Base-by-base conservation (phyloP, 2,797 vertebrate species). In the Hafferia zeledoni region DNA sequence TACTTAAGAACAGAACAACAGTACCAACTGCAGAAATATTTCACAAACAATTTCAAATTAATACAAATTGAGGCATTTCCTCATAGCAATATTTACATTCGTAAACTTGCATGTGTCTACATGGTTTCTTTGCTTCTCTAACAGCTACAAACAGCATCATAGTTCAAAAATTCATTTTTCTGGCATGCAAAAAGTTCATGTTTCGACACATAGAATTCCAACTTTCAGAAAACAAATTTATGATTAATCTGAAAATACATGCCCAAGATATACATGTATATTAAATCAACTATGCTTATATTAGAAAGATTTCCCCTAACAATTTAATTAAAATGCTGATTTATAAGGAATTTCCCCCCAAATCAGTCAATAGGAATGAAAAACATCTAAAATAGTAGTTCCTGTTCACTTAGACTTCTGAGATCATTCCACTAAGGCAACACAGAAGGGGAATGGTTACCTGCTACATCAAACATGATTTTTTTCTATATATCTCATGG, bases 301-400 rank as follows among this genome's bases (percentile, higher is more conserved):
- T 50, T n/a, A 55, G 41, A 92, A 80, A 75, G 8, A 60, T 57
- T 87, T 67, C 68, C 47, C 41, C 49, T 52, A 64, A 79, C 69
- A 67, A 23, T 43, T 87, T 94, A 94, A 96, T 95, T 96, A 87
- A 97, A 93, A 91, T 59, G n/a, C 16, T 95, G 84, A 85, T 95
- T 96, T 60, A 39, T 53, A 52, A 31, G 63, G 83, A 88, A 85
- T 81, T 94, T 94, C 87, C 35, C 82, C 87, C 22, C 1, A 37
- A 68, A 80, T 83, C 69, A 71, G 20, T 83, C 71, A 69, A 39
- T 28, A 87, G 79, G 72, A 92, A 91, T 52, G 70, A 83, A 84
- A 89, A 95, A 24, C 33, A 86, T 90, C 46, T 53, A 10, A 69
- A 76, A 25, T 1, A 75, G 70, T 11, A 57, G 56, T 28, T 95